Conservation (phyloP, 2,113 vertebrate genomes). For the Orientallactaga bullata region DNA sequence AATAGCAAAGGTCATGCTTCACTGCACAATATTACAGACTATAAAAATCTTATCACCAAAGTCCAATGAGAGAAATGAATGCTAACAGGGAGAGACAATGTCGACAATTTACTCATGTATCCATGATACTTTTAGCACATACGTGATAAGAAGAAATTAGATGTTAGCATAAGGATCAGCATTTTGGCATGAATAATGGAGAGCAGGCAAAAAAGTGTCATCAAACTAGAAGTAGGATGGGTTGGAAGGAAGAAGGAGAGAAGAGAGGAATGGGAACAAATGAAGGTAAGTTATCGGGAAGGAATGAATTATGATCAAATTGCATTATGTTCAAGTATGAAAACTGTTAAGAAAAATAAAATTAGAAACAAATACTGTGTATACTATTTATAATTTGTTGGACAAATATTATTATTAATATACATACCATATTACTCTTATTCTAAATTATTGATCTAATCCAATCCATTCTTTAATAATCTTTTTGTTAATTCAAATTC, state of each 20-base stretch:
- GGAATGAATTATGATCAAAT: no score
- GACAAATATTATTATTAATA: not conserved
- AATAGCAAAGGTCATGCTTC: not conserved
- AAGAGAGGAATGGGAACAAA: no score
- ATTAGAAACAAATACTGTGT: no score
- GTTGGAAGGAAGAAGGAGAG: no score
- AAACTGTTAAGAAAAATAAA: no score
- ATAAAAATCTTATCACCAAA: not conserved
- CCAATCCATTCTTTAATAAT: not conserved
- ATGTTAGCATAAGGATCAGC: not conserved
- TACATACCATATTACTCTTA: not conserved
- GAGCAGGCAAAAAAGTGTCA: no score
- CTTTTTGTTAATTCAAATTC: not conserved
- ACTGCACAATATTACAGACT: not conserved
- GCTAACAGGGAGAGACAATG: not conserved
- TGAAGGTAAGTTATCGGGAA: no score
- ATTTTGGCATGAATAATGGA: not conserved
- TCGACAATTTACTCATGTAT: not conserved
- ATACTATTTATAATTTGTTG: not conserved
- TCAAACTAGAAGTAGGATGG: no score
- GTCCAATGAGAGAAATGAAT: not conserved
- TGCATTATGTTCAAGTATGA: no score
- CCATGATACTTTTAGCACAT: not conserved
- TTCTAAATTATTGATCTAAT: not conserved
- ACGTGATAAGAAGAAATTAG: not conserved